Percentiles rank a stretch among this genome's conserved stretches.
phyloP scores from a whole-genome alignment of 37 sponge, comb jelly and placozoan genomes.

The Cliona cf. orientalis region DNA sequence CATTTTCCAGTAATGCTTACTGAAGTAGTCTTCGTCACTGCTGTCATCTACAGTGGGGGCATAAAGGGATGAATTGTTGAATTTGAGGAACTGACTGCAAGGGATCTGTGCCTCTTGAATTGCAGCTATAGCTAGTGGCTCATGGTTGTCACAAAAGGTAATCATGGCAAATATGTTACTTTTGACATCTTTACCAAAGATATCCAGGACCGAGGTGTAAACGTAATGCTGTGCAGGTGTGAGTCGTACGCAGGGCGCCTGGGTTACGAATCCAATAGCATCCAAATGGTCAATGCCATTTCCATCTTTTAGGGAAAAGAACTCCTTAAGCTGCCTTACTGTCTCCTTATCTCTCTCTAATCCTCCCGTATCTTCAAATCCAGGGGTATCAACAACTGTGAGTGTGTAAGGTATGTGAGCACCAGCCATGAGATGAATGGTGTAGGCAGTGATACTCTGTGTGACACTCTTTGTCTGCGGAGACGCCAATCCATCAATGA shows the following conservation, averaged over 20 bases:
- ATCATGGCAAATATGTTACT: slow-evolving; percentile 73
- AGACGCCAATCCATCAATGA: slow-evolving; percentile 17
- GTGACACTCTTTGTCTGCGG: slow-evolving; percentile 71
- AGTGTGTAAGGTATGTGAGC: slow-evolving; percentile 39
- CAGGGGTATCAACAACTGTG: slow-evolving; percentile 81
- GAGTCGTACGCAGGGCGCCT: slow-evolving; percentile 64
- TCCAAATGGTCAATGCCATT: slow-evolving; percentile 62
- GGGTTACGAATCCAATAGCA: slow-evolving; percentile 72
- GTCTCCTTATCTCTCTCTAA: slow-evolving; percentile 52
- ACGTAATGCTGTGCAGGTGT: slow-evolving; percentile 66
- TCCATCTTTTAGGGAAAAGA: slow-evolving; percentile 36
- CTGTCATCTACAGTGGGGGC: background rate
- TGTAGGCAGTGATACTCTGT: slow-evolving; percentile 72
- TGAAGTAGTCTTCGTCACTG: slow-evolving; percentile 38
- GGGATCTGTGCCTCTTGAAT: slow-evolving; percentile 53
- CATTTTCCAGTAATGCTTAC: slow-evolving; percentile 78
- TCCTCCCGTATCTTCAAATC: slow-evolving; percentile 81
- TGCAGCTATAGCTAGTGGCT: slow-evolving; percentile 66
- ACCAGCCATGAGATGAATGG: slow-evolving; percentile 19
- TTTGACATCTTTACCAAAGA: slow-evolving; percentile 65
- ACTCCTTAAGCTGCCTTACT: slow-evolving; percentile 40
- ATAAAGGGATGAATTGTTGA: slow-evolving; percentile 80
- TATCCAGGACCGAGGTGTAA: slow-evolving; percentile 64
- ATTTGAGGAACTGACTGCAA: slow-evolving; percentile 38
- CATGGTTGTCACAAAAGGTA: slow-evolving; percentile 77